Evolutionary conservation across 2,797 vertebrate species (phyloP), one percentile per base, ranked within the genome.

Genomic region (Leucoraja ocellata): DNA sequence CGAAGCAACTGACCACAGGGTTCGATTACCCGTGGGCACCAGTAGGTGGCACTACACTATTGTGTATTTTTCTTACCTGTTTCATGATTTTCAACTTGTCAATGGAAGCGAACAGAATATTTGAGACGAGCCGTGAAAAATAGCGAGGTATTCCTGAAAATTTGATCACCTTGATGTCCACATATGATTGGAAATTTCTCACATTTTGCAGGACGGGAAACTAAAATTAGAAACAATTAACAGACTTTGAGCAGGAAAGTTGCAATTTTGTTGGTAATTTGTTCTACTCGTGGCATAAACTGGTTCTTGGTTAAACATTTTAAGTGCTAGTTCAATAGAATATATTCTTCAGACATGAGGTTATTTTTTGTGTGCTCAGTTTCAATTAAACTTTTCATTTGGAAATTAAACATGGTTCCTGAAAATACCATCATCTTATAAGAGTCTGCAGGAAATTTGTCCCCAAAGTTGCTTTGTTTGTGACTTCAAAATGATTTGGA

Each of bases 121-220:
- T 1, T 4, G 65, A 7, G 7, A 28, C 0, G 0, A 6, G 0
- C 3, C 3, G 0, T 18, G 0, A 18, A 0, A 0, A 0, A 25
- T 1, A 21, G 21, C 5, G n/a, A 65, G 14, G 0, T 25, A 14
- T 8, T 32, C 13, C 28, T 54, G 21, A 9, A n/a, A 36, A 71
- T 14, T 46, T 39, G 9, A 2, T 6, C 23, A 46, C 28, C 90
- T 46, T 23, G 2, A 36, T 1, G 14, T 18, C 21, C 23, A 71
- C 0, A 28, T 74, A 92, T 25, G 68, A 54, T 21, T 25, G 23
- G 25, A 92, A 8, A 25, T 92, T 6, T 0, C 6, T 23, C 36
- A 2, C 0, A n/a, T 74, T n/a, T 39, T 74, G 36, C 14, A 74
- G 39, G 10, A 92, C 54, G 28, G 10, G 23, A 76, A 76, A 28